These are phyloP conservation scores for Aptenodytes forsteri DNA, from an alignment of 2,113 vertebrate genomes.

Conservation along the genomic window DNA sequence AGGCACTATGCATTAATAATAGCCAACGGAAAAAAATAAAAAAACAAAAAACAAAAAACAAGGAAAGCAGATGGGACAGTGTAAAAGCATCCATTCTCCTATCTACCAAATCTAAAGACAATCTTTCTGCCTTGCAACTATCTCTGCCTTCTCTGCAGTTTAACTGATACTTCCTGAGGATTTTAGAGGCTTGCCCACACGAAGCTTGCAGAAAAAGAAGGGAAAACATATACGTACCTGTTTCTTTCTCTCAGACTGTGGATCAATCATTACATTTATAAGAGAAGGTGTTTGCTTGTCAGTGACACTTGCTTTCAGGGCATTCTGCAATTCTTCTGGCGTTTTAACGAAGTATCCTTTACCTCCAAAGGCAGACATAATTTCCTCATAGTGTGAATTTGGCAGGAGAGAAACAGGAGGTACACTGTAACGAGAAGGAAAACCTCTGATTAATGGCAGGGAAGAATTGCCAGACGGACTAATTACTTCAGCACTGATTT, in stretches of 20 bases:
- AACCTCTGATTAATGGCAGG: neutral
- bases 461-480: neutral
- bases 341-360: conserved; percentile 89
- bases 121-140: neutral
- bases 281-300: conserved; percentile 84
- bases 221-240: conserved; percentile 78
- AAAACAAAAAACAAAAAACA: neutral
- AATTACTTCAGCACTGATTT: neutral
- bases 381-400: conserved; percentile 88
- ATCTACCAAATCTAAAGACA: neutral
- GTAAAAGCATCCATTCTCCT: neutral
- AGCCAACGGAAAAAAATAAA: neutral
- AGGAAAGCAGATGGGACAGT: neutral
- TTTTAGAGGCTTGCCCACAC: neutral
- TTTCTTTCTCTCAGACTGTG: conserved; percentile 86
- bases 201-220: neutral
- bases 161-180: neutral
- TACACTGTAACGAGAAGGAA: conserved; percentile 69
- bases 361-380: conserved; percentile 93
- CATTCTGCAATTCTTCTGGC: conserved; percentile 82
- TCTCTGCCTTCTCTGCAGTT: neutral
- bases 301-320: conserved; percentile 79
- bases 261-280: conserved; percentile 92
- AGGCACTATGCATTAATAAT: neutral
- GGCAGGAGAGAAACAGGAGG: conserved; percentile 90